These are phyloP conservation scores for Xylocampa areola DNA, from an alignment of 2,888 invertebrate species.

Conservation along the genomic window DNA sequence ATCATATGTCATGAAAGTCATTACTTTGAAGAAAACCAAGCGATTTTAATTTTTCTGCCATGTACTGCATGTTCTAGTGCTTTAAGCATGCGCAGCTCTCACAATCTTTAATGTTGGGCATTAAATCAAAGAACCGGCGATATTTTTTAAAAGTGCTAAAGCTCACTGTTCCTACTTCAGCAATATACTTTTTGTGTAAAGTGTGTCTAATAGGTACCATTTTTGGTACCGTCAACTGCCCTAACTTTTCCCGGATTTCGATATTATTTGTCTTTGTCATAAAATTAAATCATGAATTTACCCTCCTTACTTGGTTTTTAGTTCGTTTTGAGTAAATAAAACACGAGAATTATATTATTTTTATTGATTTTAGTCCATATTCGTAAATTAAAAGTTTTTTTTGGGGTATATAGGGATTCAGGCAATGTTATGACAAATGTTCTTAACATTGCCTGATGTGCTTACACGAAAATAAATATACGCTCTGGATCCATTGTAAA, in stretches of 20 bases:
- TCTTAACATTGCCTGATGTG: slow-evolving; percentile 15
- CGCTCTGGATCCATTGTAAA: slow-evolving; percentile 2
- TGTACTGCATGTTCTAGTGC: too few relatives aligned
- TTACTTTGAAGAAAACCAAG: too few relatives aligned
- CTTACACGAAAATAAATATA: slow-evolving; percentile 14
- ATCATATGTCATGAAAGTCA: too few relatives aligned
- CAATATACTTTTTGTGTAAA: too few relatives aligned
- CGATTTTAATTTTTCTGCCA: too few relatives aligned
- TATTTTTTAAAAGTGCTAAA: too few relatives aligned
- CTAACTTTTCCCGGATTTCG: slow-evolving; percentile 12
- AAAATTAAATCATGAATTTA: slow-evolving; percentile 6
- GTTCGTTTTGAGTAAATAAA: slow-evolving; percentile 4
- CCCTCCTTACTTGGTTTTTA: background rate
- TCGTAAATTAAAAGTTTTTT: slow-evolving; percentile 7
- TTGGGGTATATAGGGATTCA: slow-evolving; percentile 13
- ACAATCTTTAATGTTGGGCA: too few relatives aligned
- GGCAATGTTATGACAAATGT: slow-evolving; percentile 14
- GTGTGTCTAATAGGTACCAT: too few relatives aligned
- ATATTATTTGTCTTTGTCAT: slow-evolving; percentile 4
- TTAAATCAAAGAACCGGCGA: too few relatives aligned
- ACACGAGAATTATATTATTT: slow-evolving; percentile 5
- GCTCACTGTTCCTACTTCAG: too few relatives aligned
- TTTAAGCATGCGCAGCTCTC: too few relatives aligned
- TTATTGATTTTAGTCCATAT: slow-evolving; percentile 5
- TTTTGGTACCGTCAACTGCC: slow-evolving; percentile 12